Percentiles rank a stretch among this genome's conserved stretches.
These are phyloP conservation scores for Neostethus bicornis DNA, from an alignment of 2,797 vertebrate species.

Conservation along the genomic window DNA sequence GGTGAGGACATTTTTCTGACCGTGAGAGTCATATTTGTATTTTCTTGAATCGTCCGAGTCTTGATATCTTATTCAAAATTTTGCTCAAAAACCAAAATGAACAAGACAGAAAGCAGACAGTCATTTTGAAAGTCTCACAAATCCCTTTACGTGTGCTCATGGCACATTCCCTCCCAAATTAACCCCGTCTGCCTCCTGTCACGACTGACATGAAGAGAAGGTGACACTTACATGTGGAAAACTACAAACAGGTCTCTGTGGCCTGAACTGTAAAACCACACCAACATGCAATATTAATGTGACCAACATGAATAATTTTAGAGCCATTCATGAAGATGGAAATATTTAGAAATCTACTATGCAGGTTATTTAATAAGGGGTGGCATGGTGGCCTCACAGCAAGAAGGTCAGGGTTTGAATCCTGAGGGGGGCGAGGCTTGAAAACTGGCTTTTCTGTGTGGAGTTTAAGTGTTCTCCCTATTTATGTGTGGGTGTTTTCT, in stretches of 20 bases:
- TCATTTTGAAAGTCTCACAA: constrained; percentile 15
- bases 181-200: neutral
- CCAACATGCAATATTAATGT: constrained; percentile 8
- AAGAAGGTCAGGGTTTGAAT: too few species aligned
- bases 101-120: neutral
- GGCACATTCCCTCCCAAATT: neutral
- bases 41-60: neutral
- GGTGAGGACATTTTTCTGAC: too few species aligned
- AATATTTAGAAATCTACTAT: neutral
- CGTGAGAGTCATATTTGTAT: too few species aligned
- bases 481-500: too few species aligned
- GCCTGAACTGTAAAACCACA: neutral
- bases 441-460: too few species aligned
- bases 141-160: constrained; percentile 4
- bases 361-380: neutral
- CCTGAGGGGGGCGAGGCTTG: too few species aligned
- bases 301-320: neutral
- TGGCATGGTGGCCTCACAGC: too few species aligned
- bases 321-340: neutral
- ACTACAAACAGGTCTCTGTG: neutral
- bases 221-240: constrained; percentile 1
- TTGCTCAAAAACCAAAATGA: neutral
- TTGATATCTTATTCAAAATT: neutral
- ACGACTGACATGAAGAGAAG: constrained; percentile 2
- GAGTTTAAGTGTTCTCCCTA: too few species aligned